phyloP scores from a whole-genome alignment of 2,888 invertebrate species.

The Holacanthella duospinosa region DNA sequence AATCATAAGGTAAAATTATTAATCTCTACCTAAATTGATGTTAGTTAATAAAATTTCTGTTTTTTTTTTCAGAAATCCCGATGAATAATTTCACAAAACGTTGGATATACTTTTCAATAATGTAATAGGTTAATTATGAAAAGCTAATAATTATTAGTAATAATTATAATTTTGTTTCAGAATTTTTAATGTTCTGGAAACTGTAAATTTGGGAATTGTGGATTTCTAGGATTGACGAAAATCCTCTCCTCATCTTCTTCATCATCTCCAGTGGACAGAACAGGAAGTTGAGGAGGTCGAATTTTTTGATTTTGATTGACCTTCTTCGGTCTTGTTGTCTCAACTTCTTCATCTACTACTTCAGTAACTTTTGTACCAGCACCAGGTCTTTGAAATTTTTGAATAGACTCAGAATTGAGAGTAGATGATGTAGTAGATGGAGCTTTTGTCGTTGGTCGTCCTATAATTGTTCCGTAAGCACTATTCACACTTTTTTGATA shows the following conservation, averaged over 20 bases:
- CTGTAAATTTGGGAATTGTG: not conserved
- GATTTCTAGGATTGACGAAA: not conserved
- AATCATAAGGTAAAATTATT: not conserved
- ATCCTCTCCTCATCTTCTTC: not conserved
- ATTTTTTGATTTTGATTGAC: not conserved
- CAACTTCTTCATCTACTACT: not conserved
- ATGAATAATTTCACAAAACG: too few species aligned
- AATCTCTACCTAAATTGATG: not conserved
- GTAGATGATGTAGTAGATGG: not conserved
- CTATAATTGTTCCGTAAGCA: not conserved
- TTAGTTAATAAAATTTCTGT: not conserved
- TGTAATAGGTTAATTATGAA: not conserved
- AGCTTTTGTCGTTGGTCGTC: not conserved
- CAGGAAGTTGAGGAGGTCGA: not conserved
- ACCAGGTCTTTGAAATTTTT: not conserved
- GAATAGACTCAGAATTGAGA: not conserved
- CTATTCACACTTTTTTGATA: not conserved
- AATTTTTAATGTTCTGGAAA: not conserved
- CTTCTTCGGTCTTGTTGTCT: not conserved
- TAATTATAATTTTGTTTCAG: not conserved
- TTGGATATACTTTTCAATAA: too few species aligned
- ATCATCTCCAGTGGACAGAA: not conserved
- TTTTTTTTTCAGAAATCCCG: too few species aligned
- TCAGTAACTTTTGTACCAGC: not conserved
- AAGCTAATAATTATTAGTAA: not conserved